These are phyloP conservation scores for Ctenicera cuprea DNA, from an alignment of 2,888 invertebrate species.

Conservation along the genomic window DNA sequence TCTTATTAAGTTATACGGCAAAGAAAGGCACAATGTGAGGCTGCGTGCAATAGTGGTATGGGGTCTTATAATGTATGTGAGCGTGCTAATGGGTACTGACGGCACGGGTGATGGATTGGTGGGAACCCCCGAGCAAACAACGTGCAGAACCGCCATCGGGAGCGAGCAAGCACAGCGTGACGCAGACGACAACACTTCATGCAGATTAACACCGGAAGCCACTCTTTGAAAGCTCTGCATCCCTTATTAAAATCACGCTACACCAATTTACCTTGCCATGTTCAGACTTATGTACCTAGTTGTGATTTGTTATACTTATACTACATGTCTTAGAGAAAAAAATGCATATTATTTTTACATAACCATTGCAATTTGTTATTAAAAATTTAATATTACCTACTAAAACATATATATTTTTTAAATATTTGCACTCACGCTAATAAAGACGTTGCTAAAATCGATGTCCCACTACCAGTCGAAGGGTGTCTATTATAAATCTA, in stretches of 20 bases:
- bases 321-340: too few relatives aligned
- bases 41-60: conserved; percentile 50
- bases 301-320: too few relatives aligned
- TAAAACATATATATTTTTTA: too few relatives aligned
- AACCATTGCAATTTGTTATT: too few relatives aligned
- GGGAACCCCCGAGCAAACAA: conserved; percentile 69
- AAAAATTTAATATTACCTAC: too few relatives aligned
- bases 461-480: background rate
- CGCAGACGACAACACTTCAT: conserved; percentile 64
- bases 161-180: conserved; percentile 64
- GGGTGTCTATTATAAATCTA: conserved; percentile 25
- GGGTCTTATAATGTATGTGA: conserved; percentile 68
- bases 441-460: too few relatives aligned
- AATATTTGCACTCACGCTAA: too few relatives aligned
- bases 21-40: conserved; percentile 46
- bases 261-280: conserved; percentile 31
- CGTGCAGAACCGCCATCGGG: conserved; percentile 66
- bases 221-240: conserved; percentile 62
- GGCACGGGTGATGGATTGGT: conserved; percentile 78
- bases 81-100: conserved; percentile 80
- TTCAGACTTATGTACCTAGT: too few relatives aligned
- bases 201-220: conserved; percentile 69
- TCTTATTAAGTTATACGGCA: conserved; percentile 4
- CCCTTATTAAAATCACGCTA: conserved; percentile 55
- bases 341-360: too few relatives aligned